Percentiles rank a stretch among this genome's conserved stretches.
Evolutionary conservation across 2,113 vertebrate species (phyloP).

Genomic region (Xyrauchen texanus): DNA sequence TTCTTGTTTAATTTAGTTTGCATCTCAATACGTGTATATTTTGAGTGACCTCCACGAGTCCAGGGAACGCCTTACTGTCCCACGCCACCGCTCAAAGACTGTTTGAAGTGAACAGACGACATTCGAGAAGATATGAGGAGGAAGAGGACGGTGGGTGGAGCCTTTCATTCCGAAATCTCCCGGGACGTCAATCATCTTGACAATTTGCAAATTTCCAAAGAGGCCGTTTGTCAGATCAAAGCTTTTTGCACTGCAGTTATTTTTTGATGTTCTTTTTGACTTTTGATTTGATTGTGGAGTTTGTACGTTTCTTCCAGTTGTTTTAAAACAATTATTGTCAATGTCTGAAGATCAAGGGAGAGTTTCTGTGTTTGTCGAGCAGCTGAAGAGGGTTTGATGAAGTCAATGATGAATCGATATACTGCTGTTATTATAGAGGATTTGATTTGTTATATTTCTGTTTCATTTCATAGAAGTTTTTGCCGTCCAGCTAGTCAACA

Average conservation of each 20-base stretch:
- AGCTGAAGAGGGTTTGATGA: not conserved
- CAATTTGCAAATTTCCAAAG: conserved; percentile 69
- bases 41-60: conserved; percentile 67
- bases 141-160: conserved; percentile 50
- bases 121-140: not conserved
- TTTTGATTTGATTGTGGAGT: not conserved
- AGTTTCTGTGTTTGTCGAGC: not conserved
- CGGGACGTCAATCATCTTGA: conserved; percentile 63
- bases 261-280: not conserved
- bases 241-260: conserved; percentile 70
- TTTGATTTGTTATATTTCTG: not conserved
- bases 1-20: conserved; percentile 68
- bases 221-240: conserved; percentile 71
- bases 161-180: conserved; percentile 60
- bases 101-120: too few relatives aligned
- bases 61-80: conserved; percentile 75
- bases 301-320: not conserved
- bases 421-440: conserved; percentile 5
- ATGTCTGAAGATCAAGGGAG: not conserved
- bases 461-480: not conserved
- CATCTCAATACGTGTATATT: conserved; percentile 72
- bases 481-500: not conserved
- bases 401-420: conserved; percentile 9
- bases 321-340: not conserved
- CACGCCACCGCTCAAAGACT: conserved; percentile 46